Evolutionary conservation across 2,113 vertebrate genomes (phyloP).

Genomic region (Phaetusa simplex): DNA sequence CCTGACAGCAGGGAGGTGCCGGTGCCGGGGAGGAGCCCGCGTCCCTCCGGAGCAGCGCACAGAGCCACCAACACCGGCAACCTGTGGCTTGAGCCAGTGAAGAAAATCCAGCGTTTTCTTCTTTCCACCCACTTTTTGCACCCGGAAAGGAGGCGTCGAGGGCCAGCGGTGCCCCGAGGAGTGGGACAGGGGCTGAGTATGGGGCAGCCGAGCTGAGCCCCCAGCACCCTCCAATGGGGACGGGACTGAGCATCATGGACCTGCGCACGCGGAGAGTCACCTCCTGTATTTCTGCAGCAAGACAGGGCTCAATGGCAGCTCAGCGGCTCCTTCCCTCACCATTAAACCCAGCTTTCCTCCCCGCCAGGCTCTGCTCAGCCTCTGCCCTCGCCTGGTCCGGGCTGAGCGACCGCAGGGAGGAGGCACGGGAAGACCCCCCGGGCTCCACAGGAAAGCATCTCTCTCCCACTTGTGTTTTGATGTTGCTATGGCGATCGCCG

Average conservation of each 20-base stretch:
- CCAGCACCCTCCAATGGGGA: neutral
- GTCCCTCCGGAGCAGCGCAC: neutral
- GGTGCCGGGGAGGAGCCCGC: neutral
- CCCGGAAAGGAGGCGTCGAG: neutral
- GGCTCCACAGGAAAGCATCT: slow-evolving; percentile 44
- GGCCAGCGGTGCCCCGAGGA: neutral
- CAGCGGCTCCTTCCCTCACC: neutral
- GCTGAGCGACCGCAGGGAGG: neutral
- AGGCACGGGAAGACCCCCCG: neutral
- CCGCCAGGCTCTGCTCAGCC: neutral
- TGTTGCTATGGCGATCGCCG: slow-evolving; percentile 77
- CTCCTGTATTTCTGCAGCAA: fast-evolving
- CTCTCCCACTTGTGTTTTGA: slow-evolving; percentile 72
- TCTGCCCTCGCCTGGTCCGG: neutral
- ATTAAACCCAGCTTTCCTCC: neutral
- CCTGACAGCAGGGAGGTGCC: neutral
- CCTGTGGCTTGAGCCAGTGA: fast-evolving
- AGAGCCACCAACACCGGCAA: neutral
- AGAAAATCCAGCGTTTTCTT: neutral
- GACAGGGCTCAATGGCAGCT: neutral
- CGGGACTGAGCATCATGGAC: fast-evolving
- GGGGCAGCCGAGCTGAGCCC: neutral
- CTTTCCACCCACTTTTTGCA: neutral
- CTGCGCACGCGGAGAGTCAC: fast-evolving
- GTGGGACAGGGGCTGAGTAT: neutral